A percentile compares a stretch with the other conserved stretches of the same genome.
These are phyloP conservation scores for Lithophane leautieri DNA, from an alignment of 2,888 invertebrate genomes.

Conservation along the genomic window DNA sequence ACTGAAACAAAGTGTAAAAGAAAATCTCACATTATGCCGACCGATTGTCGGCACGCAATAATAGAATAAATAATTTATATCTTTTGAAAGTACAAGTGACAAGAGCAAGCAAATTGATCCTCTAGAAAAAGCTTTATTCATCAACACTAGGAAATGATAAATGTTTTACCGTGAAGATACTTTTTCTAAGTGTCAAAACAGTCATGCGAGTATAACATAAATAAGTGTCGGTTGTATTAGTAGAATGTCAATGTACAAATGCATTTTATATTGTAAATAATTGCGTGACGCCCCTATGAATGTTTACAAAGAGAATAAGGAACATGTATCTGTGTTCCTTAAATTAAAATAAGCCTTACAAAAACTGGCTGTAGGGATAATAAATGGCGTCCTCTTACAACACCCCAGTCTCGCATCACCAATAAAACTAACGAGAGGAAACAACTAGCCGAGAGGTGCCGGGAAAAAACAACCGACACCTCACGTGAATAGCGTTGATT, in stretches of 20 bases:
- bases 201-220: constrained; percentile 18
- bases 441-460: constrained; percentile 16
- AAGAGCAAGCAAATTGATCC: constrained; percentile 23
- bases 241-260: constrained; percentile 18
- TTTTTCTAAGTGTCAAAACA: constrained; percentile 28
- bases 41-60: constrained; percentile 32
- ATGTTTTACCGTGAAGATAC: constrained; percentile 26
- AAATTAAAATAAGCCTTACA: constrained; percentile 31
- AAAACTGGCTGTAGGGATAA: constrained; percentile 41
- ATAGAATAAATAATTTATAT: constrained; percentile 33
- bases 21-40: constrained; percentile 37
- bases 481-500: constrained; percentile 75
- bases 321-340: constrained; percentile 22
- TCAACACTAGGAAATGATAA: constrained; percentile 36
- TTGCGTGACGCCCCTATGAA: constrained; percentile 31
- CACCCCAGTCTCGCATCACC: constrained; percentile 25
- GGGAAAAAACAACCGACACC: constrained; percentile 65
- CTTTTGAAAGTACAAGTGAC: constrained; percentile 54
- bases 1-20: constrained; percentile 23
- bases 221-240: constrained; percentile 16
- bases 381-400: constrained; percentile 39
- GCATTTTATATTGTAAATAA: constrained; percentile 30
- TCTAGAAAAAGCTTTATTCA: constrained; percentile 37
- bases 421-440: constrained; percentile 46
- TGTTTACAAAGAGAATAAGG: constrained; percentile 25